phyloP scores from a whole-genome alignment of 2,113 vertebrate species.

The Orcinus orca region DNA sequence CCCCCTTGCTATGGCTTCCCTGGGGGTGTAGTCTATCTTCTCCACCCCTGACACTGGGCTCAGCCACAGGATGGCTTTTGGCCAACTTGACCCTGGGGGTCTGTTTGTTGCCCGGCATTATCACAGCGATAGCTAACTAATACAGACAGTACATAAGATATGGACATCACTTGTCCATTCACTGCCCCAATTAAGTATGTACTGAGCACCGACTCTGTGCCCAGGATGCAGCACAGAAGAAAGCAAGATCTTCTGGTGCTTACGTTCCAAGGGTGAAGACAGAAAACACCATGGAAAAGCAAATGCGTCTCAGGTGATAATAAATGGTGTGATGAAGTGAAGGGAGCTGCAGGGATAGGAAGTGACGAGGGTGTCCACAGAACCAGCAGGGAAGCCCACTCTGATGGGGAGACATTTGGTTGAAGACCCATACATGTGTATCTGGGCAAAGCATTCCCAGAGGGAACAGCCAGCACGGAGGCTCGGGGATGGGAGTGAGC shows the following conservation, averaged over 20 bases:
- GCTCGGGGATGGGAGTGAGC: too few species aligned
- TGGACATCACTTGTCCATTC: neutral
- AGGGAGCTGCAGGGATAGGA: neutral
- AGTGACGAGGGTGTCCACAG: neutral
- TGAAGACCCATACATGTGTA: too few species aligned
- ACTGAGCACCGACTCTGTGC: neutral
- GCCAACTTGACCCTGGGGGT: neutral
- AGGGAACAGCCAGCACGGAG: too few species aligned
- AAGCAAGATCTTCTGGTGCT: neutral
- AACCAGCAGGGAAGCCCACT: neutral
- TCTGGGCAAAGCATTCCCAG: too few species aligned
- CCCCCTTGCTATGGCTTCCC: neutral
- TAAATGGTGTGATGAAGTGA: neutral
- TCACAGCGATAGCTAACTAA: neutral
- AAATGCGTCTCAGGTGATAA: neutral
- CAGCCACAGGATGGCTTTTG: neutral
- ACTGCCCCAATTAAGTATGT: neutral
- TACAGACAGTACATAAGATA: neutral
- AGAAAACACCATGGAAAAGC: neutral
- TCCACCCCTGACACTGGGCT: neutral
- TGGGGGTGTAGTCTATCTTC: accelerated
- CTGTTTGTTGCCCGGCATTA: neutral
- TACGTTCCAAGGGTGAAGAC: neutral
- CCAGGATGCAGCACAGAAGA: neutral
- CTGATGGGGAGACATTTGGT: neutral